phyloP scores from a whole-genome alignment of 2,888 invertebrate genomes.

The Cheilosia grossa region DNA sequence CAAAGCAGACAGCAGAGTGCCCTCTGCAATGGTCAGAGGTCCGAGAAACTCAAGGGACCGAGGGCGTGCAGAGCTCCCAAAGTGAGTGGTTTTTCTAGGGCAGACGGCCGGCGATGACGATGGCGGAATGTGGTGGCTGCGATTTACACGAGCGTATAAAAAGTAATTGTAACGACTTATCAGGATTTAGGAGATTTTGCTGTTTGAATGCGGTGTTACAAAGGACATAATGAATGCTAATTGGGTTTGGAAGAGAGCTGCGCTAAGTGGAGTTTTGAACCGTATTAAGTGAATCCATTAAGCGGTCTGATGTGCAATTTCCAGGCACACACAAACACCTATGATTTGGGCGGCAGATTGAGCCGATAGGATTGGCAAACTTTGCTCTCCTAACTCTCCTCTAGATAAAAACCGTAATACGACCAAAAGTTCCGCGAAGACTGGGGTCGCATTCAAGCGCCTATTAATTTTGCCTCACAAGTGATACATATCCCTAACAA shows the following conservation, averaged over 20 bases:
- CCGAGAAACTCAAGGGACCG: conserved; percentile 6
- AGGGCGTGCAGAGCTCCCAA: conserved; percentile 6
- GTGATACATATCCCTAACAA: no score
- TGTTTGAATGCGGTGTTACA: conserved; percentile 17
- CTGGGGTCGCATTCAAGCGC: no score
- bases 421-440: no score
- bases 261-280: conserved; percentile 29
- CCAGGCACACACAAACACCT: no score
- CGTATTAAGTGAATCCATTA: background rate
- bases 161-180: conserved; percentile 61
- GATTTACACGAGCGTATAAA: conserved; percentile 47
- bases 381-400: no score
- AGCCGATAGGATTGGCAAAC: no score
- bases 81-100: conserved; percentile 29
- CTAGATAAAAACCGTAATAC: no score
- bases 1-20: conserved; percentile 28
- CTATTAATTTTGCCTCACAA: no score
- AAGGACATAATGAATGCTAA: conserved; percentile 37
- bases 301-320: no score
- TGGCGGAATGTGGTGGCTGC: conserved; percentile 10
- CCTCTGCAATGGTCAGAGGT: conserved; percentile 23
- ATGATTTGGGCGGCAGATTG: no score
- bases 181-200: conserved; percentile 42
- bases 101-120: background rate
- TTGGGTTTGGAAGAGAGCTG: conserved; percentile 12